phyloP scores from a whole-genome alignment of 1,140 invertebrate species.

The Scaptomyza montana region DNA sequence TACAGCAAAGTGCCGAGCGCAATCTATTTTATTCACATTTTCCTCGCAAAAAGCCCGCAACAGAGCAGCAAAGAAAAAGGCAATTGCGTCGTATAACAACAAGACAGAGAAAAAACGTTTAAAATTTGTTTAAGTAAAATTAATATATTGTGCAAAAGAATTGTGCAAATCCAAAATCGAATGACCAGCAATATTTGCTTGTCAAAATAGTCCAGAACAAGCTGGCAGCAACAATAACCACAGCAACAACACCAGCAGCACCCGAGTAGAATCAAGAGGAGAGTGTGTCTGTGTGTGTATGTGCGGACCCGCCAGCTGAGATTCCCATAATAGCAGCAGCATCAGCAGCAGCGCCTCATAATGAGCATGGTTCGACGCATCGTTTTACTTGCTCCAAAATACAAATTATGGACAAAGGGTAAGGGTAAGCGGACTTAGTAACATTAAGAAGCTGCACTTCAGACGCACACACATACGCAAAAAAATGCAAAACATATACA shows the following conservation, averaged over 20 bases:
- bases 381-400: constrained; percentile 74
- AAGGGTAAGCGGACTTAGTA: constrained; percentile 64
- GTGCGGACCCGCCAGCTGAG: constrained; percentile 42
- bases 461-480: background rate
- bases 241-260: constrained; percentile 5
- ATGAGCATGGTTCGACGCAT: constrained; percentile 82
- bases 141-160: constrained; percentile 4
- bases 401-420: constrained; percentile 76
- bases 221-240: constrained; percentile 27
- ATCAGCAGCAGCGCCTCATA: constrained; percentile 36
- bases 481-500: background rate
- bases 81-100: constrained; percentile 69
- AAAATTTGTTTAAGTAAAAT: constrained; percentile 20
- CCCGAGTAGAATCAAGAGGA: constrained; percentile 14
- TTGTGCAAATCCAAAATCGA: constrained; percentile 31
- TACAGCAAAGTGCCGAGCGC: constrained; percentile 64
- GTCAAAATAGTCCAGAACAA: constrained; percentile 40
- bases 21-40: constrained; percentile 78
- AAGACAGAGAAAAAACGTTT: constrained; percentile 9
- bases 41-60: constrained; percentile 62
- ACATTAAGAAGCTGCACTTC: constrained; percentile 15
- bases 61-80: constrained; percentile 49
- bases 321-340: constrained; percentile 40
- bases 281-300: constrained; percentile 14
- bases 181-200: constrained; percentile 37